These are phyloP conservation scores for Chloroceryle aenea DNA, from an alignment of 2,113 vertebrate species.

Conservation along the genomic window DNA sequence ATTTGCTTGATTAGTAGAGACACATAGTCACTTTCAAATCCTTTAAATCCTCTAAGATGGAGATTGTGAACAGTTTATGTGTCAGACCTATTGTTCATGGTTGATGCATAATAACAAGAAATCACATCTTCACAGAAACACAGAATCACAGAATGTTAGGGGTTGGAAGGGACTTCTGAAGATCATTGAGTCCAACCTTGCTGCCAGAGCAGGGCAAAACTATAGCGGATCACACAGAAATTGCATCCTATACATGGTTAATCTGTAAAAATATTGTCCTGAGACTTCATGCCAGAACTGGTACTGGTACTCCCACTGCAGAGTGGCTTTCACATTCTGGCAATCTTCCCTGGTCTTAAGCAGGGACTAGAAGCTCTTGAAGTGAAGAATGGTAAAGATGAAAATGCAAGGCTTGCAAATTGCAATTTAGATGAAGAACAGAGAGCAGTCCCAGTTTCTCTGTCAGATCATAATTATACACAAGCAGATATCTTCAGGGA, in stretches of 20 bases:
- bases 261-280: background rate
- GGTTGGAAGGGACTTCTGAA: no score
- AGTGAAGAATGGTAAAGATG: background rate
- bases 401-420: background rate
- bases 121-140: no score
- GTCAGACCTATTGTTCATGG: background rate
- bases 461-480: background rate
- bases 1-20: background rate
- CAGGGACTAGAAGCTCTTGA: background rate
- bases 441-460: background rate
- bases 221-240: background rate
- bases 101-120: no score
- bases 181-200: no score
- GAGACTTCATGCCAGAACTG: background rate
- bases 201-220: no score
- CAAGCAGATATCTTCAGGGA: background rate
- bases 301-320: background rate
- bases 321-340: background rate
- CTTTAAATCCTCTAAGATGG: background rate
- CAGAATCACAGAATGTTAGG: no score
- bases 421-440: background rate
- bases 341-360: background rate
- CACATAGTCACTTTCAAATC: background rate
- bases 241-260: fast-evolving
- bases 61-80: background rate